phyloP scores from a whole-genome alignment of 2,113 vertebrate genomes.

The Polyodon spathula region DNA sequence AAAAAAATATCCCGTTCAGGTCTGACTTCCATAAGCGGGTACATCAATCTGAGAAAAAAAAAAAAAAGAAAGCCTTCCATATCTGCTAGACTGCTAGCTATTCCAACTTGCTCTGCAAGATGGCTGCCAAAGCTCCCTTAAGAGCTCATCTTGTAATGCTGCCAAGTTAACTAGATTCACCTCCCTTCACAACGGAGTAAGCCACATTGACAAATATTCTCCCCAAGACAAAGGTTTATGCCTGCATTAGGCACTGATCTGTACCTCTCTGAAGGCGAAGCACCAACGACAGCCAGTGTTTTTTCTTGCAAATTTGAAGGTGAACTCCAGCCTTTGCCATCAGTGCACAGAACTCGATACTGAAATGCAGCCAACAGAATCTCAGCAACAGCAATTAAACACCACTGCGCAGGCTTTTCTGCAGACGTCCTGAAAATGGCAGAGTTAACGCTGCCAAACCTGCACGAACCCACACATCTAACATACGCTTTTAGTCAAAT shows the following conservation, averaged over 20 bases:
- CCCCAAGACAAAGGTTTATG: not conserved
- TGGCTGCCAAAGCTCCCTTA: conserved; percentile 32
- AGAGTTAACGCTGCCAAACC: not conserved
- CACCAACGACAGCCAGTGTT: not conserved
- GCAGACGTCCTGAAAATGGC: conserved; percentile 9
- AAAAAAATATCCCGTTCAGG: no score
- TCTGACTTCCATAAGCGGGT: no score
- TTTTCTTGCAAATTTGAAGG: not conserved
- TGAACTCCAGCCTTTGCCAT: conserved; percentile 6
- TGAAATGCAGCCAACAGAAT: conserved; percentile 17
- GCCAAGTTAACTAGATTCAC: conserved; percentile 31
- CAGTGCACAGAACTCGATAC: conserved; percentile 5
- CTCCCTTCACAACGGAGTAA: conserved; percentile 1
- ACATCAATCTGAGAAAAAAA: no score
- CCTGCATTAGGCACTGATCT: no score
- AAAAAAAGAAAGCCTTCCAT: conserved; percentile 7
- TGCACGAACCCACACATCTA: not conserved
- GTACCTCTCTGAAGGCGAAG: not conserved
- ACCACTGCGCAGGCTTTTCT: conserved; percentile 11
- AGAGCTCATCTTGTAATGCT: conserved; percentile 14
- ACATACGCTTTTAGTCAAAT: conserved; percentile 2
- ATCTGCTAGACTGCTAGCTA: conserved; percentile 16
- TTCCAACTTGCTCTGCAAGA: conserved; percentile 22
- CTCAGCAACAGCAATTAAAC: conserved; percentile 7
- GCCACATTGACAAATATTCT: conserved; percentile 21